These are phyloP conservation scores for Octopus bimaculoides DNA, from an alignment of 1,140 invertebrate genomes.

Conservation along the genomic window DNA sequence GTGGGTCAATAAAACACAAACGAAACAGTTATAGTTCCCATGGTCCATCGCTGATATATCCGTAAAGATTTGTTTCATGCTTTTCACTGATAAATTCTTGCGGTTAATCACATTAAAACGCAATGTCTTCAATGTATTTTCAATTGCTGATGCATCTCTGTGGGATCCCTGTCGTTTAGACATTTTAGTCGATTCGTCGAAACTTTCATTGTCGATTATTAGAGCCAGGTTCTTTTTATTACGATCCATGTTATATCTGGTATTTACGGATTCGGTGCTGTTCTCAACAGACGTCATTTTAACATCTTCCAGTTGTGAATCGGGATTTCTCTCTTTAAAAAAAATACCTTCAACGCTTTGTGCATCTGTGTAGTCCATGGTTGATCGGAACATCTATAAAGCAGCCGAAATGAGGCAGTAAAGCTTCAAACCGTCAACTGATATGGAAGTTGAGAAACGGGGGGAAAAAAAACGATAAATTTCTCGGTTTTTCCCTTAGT, in stretches of 20 bases:
- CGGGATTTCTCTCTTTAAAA: too few relatives aligned
- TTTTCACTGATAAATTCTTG: neutral
- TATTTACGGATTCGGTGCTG: too few relatives aligned
- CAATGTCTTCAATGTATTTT: neutral
- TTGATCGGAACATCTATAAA: too few relatives aligned
- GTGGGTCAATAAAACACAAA: conserved; percentile 48
- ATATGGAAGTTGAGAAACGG: too few relatives aligned
- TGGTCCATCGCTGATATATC: conserved; percentile 21
- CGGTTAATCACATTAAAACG: neutral
- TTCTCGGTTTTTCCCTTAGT: too few relatives aligned
- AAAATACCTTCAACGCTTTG: too few relatives aligned
- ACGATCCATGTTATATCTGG: neutral
- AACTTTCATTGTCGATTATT: neutral
- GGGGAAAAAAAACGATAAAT: too few relatives aligned
- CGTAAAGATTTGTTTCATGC: neutral
- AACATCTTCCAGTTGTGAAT: too few relatives aligned
- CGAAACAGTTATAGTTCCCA: conserved; percentile 38
- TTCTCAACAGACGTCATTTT: too few relatives aligned
- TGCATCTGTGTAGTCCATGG: too few relatives aligned
- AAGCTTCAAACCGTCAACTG: too few relatives aligned
- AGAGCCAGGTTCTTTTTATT: neutral
- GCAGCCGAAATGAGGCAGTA: too few relatives aligned
- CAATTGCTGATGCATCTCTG: neutral
- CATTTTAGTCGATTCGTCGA: neutral
- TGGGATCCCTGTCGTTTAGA: neutral